A percentile compares a stretch with the other conserved stretches of the same genome.
phyloP scores from a whole-genome alignment of 2,113 vertebrate genomes.

The Zosterops lateralis region DNA sequence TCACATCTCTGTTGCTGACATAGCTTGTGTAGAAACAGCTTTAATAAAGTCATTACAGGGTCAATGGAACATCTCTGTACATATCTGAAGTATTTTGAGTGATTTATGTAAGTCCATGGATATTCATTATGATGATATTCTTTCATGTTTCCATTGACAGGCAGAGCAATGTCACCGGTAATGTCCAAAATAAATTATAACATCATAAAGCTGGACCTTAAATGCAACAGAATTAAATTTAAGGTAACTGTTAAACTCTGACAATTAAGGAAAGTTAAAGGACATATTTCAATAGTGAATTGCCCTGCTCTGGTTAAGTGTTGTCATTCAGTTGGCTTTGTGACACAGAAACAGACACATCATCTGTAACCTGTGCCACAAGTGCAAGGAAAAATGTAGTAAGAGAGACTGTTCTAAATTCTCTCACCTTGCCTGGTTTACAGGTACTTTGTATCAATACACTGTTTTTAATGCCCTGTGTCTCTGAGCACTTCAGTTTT shows the following conservation, averaged over 20 bases:
- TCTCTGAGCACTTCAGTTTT: background rate
- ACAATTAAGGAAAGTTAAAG: slow-evolving; percentile 44
- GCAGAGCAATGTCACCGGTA: slow-evolving; percentile 36
- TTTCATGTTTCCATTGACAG: slow-evolving; percentile 30
- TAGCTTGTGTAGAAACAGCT: slow-evolving; percentile 30
- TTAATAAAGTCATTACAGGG: slow-evolving; percentile 63
- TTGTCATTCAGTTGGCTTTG: background rate
- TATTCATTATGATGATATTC: slow-evolving; percentile 42
- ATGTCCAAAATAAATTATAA: slow-evolving; percentile 56
- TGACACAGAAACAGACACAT: background rate
- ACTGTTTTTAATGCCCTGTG: background rate
- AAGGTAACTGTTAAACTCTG: slow-evolving; percentile 28
- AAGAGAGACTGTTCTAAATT: background rate
- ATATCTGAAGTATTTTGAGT: slow-evolving; percentile 11
- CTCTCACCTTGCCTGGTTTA: background rate
- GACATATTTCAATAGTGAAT: slow-evolving; percentile 2
- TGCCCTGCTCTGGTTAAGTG: background rate
- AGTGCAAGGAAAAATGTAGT: background rate
- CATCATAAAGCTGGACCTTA: background rate
- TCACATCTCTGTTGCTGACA: slow-evolving; percentile 20
- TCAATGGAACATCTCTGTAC: slow-evolving; percentile 37
- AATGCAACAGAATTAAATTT: slow-evolving; percentile 41
- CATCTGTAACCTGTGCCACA: background rate
- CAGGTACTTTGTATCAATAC: background rate
- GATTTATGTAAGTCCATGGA: slow-evolving; percentile 36